Conservation (phyloP, 2,888 invertebrate genomes). For the Aproaerema taeniolella region DNA sequence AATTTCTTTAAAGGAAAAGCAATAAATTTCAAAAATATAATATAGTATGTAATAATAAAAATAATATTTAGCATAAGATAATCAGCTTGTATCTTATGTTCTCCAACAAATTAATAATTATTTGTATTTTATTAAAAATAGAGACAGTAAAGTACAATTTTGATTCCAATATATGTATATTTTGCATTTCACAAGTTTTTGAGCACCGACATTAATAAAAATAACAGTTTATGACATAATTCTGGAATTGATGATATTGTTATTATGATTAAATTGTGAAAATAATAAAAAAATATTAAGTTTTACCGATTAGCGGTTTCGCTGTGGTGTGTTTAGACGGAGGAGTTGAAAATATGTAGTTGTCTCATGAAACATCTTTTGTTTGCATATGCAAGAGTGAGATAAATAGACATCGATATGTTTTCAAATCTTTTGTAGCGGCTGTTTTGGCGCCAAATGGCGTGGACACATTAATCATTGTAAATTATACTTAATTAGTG, state of each 20-base stretch:
- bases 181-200: conserved; percentile 10
- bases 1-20: too few relatives aligned
- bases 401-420: not conserved
- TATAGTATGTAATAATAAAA: too few relatives aligned
- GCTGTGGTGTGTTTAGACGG: conserved; percentile 19
- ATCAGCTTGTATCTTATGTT: too few relatives aligned
- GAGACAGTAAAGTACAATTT: conserved; percentile 10
- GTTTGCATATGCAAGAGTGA: not conserved
- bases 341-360: conserved; percentile 9
- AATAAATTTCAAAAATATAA: too few relatives aligned
- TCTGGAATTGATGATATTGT: conserved; percentile 21
- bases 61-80: too few relatives aligned
- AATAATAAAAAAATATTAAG: conserved; percentile 18
- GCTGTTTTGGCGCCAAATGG: conserved; percentile 29
- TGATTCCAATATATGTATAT: conserved; percentile 9
- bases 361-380: not conserved
- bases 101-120: too few relatives aligned
- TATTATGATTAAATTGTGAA: conserved; percentile 17
- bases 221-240: conserved; percentile 12
- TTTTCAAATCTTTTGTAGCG: conserved; percentile 19
- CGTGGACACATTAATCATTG: conserved; percentile 58
- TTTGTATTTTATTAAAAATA: too few relatives aligned
- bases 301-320: conserved; percentile 25
- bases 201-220: too few relatives aligned
- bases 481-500: conserved; percentile 77